Evolutionary conservation across 2,888 invertebrate species (phyloP).

Genomic region (Zeuzera pyrina): DNA sequence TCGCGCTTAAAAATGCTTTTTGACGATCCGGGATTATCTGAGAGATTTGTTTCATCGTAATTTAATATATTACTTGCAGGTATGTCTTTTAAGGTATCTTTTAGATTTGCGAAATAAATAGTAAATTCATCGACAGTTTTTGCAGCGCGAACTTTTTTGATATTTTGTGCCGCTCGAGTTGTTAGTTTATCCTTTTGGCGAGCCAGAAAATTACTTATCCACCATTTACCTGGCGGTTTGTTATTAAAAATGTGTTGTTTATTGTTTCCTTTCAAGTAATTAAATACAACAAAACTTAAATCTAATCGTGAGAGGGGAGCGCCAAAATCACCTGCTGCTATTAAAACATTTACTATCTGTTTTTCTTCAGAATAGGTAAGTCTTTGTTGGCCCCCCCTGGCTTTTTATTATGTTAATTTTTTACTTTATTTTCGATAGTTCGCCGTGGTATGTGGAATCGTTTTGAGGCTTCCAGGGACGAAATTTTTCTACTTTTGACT

Average conservation of each 20-base stretch:
- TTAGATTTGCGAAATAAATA: constrained; percentile 12
- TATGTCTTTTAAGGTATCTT: constrained; percentile 8
- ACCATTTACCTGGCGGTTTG: constrained; percentile 10
- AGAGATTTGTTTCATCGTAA: constrained; percentile 16
- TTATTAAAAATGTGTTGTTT: neutral
- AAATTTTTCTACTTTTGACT: constrained; percentile 7
- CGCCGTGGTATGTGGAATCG: constrained; percentile 9
- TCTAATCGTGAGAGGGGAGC: constrained; percentile 10
- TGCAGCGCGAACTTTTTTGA: constrained; percentile 2
- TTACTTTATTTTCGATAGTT: constrained; percentile 14
- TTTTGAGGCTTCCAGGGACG: constrained; percentile 3
- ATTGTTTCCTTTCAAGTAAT: constrained; percentile 9
- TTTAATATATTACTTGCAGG: constrained; percentile 10
- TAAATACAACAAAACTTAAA: constrained; percentile 10
- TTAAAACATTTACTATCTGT: constrained; percentile 8
- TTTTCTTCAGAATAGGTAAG: constrained; percentile 11
- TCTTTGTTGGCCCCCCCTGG: constrained; percentile 12
- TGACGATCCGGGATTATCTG: constrained; percentile 12
- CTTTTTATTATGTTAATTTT: constrained; percentile 8
- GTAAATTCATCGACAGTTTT: constrained; percentile 10
- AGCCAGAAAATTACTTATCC: constrained; percentile 10
- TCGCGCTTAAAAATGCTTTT: constrained; percentile 14
- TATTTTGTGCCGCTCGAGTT: constrained; percentile 10
- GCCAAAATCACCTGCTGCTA: constrained; percentile 10
- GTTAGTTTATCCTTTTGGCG: constrained; percentile 11